phyloP scores from a whole-genome alignment of 2,797 vertebrate genomes.

The Carduelis carduelis region DNA sequence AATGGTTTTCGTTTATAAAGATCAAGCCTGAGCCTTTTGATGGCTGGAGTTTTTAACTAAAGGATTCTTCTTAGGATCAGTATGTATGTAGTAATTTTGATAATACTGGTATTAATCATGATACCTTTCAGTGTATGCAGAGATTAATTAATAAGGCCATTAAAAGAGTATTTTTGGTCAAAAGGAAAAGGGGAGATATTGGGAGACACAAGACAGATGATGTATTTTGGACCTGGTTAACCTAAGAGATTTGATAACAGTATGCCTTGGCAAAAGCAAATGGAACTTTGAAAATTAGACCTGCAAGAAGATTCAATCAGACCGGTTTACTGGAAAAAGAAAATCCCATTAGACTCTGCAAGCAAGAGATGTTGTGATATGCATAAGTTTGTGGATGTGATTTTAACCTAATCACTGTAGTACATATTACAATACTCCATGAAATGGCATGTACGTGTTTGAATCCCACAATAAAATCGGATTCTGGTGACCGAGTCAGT shows the following conservation, averaged over 20 bases:
- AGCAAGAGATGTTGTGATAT: background rate
- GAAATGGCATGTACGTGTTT: background rate
- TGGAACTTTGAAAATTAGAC: background rate
- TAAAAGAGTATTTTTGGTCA: background rate
- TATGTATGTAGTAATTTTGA: background rate
- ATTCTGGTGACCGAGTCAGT: background rate
- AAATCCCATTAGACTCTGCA: background rate
- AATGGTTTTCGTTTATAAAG: background rate
- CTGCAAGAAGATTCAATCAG: background rate
- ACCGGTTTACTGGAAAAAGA: rapidly evolving
- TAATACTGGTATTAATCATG: background rate
- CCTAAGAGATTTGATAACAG: background rate
- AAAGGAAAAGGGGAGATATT: background rate
- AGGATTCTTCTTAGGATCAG: background rate
- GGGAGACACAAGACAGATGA: background rate
- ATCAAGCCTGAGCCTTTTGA: background rate
- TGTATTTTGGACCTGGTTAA: background rate
- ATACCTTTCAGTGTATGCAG: background rate
- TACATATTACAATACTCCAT: background rate
- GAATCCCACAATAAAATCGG: background rate
- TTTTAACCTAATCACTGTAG: background rate
- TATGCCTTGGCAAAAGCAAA: background rate
- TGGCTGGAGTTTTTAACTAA: background rate
- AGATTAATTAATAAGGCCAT: background rate
- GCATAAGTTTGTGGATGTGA: background rate